Conservation (phyloP, 2,888 invertebrate species). For the Saturnia pavonia region DNA sequence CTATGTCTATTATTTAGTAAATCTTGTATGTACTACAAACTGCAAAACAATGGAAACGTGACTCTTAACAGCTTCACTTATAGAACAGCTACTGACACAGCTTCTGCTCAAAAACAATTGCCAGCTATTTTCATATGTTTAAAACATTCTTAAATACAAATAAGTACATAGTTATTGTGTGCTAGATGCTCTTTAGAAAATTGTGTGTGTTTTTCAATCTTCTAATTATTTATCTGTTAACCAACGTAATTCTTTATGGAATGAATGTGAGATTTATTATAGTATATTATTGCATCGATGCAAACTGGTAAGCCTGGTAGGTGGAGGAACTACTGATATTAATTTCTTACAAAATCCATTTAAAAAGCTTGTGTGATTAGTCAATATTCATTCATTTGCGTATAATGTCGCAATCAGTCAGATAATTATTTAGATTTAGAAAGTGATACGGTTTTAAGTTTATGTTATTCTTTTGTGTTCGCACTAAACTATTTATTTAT, state of each 20-base stretch:
- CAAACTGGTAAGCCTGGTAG: conserved; percentile 42
- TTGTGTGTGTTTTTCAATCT: conserved; percentile 52
- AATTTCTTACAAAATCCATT: conserved; percentile 48
- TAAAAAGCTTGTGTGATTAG: conserved; percentile 79
- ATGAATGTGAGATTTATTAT: conserved; percentile 66
- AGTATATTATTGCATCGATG: conserved; percentile 7
- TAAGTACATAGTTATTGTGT: conserved; percentile 52
- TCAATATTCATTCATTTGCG: conserved; percentile 64
- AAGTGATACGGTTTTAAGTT: conserved; percentile 59
- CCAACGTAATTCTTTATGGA: conserved; percentile 75
- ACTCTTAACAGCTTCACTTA: no score
- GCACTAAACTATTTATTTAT: conserved; percentile 76
- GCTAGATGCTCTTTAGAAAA: conserved; percentile 63
- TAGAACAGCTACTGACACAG: not conserved
- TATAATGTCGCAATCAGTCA: conserved; percentile 66
- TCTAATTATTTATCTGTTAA: conserved; percentile 52
- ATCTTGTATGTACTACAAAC: not conserved
- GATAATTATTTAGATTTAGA: conserved; percentile 44
- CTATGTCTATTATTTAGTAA: no score
- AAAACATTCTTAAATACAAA: conserved; percentile 16
- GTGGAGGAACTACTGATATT: conserved; percentile 30
- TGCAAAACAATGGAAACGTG: not conserved
- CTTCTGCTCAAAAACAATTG: conserved; percentile 1
- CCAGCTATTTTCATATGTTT: not conserved
- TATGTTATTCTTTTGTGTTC: conserved; percentile 56